Conservation (phyloP, 2,113 vertebrate species). For the Felis chaus region DNA sequence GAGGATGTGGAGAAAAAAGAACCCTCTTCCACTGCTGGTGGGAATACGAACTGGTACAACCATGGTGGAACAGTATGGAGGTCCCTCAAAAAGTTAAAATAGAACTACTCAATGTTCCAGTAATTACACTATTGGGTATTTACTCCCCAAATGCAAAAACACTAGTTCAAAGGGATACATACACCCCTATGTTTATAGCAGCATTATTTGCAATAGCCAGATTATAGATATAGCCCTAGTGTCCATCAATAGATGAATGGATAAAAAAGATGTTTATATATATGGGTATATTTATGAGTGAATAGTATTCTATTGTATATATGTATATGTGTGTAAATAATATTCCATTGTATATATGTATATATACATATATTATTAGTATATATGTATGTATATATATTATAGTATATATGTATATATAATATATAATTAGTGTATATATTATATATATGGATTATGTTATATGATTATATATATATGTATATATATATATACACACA, state of each 20-base stretch:
- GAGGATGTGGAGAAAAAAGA: neutral
- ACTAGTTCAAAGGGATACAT: neutral
- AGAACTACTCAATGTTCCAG: neutral
- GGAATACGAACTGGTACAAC: neutral
- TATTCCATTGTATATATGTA: too few species aligned
- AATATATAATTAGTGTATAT: too few species aligned
- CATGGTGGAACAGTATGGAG: neutral
- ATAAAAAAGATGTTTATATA: neutral
- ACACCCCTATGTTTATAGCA: neutral
- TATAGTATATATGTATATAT: too few species aligned
- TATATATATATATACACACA: neutral
- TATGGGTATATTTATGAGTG: too few species aligned
- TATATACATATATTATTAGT: too few species aligned
- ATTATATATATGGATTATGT: too few species aligned
- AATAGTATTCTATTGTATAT: too few species aligned
- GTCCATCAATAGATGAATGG: neutral
- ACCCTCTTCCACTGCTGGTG: neutral
- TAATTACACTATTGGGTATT: neutral
- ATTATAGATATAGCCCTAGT: neutral
- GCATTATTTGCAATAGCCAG: neutral
- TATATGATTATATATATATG: too few species aligned
- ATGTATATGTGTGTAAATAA: too few species aligned
- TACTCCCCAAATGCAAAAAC: neutral
- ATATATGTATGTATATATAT: too few species aligned
- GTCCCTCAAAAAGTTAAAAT: neutral